Conservation (phyloP, 2,888 invertebrate genomes). For the Aphodius granarius region DNA sequence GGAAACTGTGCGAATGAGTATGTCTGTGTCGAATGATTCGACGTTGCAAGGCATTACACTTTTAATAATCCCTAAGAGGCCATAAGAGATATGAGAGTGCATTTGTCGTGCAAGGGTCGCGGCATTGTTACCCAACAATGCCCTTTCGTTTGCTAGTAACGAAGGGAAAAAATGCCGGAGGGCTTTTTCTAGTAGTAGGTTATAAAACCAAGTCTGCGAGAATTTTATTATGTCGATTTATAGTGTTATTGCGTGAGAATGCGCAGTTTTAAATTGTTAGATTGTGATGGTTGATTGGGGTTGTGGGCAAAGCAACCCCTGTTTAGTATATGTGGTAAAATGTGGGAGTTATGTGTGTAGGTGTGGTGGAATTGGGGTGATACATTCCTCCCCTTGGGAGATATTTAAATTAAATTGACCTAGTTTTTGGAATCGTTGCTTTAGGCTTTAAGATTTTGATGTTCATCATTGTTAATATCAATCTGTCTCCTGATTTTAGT, state of each 20-base stretch:
- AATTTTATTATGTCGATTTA: neutral
- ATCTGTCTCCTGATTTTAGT: too few relatives aligned
- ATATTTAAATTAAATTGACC: neutral
- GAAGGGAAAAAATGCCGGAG: neutral
- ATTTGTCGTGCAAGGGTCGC: neutral
- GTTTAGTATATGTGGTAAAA: neutral
- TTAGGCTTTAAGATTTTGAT: neutral
- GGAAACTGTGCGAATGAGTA: neutral
- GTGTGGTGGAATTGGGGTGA: neutral
- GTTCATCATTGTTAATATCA: too few relatives aligned
- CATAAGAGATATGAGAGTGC: neutral
- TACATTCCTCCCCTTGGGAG: neutral
- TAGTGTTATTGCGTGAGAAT: neutral
- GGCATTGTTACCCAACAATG: neutral
- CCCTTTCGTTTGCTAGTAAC: neutral
- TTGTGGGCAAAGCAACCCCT: neutral
- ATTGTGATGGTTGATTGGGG: neutral
- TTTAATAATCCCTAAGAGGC: conserved; percentile 5
- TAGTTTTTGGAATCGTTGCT: neutral
- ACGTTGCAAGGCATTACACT: conserved; percentile 6
- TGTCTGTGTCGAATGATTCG: neutral
- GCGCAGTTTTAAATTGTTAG: neutral
- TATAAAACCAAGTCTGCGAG: neutral
- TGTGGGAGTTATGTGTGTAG: neutral
- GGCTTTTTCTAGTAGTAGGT: neutral